phyloP scores from a whole-genome alignment of 2,888 invertebrate species.

The Dorcus hopei region DNA sequence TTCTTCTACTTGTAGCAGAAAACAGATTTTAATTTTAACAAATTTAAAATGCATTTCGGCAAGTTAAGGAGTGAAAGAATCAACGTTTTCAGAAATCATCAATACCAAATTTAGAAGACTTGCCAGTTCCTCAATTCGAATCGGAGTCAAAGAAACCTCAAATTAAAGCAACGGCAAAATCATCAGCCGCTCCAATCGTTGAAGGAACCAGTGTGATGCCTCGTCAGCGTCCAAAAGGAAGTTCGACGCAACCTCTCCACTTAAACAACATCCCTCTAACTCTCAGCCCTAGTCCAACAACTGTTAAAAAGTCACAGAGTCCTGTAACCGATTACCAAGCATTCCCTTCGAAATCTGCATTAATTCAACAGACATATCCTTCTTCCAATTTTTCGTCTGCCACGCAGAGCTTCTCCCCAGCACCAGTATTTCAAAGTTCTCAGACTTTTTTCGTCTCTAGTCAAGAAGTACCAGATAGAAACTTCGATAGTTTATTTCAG shows the following conservation, averaged over 20 bases:
- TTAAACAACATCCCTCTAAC: slow-evolving; percentile 52
- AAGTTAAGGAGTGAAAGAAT: background rate
- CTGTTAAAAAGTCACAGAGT: slow-evolving; percentile 45
- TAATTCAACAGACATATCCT: slow-evolving; percentile 20
- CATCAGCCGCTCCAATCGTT: slow-evolving; percentile 51
- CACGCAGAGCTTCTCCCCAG: slow-evolving; percentile 20
- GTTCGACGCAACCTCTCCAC: slow-evolving; percentile 46
- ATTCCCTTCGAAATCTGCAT: slow-evolving; percentile 17
- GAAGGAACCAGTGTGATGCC: slow-evolving; percentile 82
- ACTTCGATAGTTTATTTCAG: slow-evolving; percentile 62
- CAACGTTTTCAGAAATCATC: slow-evolving; percentile 59
- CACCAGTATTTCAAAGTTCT: slow-evolving; percentile 11
- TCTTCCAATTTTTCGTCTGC: slow-evolving; percentile 26
- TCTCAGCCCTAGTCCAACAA: slow-evolving; percentile 55
- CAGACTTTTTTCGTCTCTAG: slow-evolving; percentile 19
- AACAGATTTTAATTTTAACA: background rate
- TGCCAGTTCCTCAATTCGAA: slow-evolving; percentile 66
- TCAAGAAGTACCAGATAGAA: slow-evolving; percentile 39
- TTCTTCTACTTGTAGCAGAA: background rate
- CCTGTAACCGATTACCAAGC: slow-evolving; percentile 36
- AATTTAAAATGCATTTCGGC: background rate
- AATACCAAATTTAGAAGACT: slow-evolving; percentile 61
- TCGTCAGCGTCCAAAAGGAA: slow-evolving; percentile 76
- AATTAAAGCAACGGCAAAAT: slow-evolving; percentile 38
- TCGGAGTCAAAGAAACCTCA: slow-evolving; percentile 64